Conservation (phyloP, 2,797 vertebrate species). For the Neopelma chrysocephalum region DNA sequence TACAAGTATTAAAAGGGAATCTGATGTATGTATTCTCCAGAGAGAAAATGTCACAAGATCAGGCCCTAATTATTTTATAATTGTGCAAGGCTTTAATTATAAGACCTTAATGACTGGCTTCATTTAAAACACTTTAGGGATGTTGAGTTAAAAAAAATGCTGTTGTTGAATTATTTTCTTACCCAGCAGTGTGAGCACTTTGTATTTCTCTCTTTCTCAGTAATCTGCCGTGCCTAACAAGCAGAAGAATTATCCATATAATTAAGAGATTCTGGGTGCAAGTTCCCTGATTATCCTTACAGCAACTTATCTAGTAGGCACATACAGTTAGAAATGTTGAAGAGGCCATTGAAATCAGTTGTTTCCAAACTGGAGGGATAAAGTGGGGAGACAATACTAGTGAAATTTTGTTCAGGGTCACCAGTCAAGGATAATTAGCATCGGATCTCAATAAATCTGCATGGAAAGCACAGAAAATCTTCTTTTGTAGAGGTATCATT, state of each 20-base stretch:
- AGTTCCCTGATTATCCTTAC: background rate
- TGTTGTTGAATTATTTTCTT: conserved; percentile 8
- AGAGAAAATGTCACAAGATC: background rate
- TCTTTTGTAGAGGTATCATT: background rate
- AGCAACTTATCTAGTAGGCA: background rate
- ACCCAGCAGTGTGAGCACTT: background rate
- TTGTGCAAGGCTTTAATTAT: conserved; percentile 23
- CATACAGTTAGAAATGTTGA: background rate
- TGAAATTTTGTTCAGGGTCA: background rate
- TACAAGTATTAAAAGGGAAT: background rate
- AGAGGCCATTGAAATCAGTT: background rate
- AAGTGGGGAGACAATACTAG: background rate
- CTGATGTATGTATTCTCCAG: background rate
- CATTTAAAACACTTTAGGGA: conserved; percentile 18
- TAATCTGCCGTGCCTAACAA: background rate
- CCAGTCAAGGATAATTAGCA: background rate
- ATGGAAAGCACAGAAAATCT: background rate
- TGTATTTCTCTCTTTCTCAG: background rate
- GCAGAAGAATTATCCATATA: background rate
- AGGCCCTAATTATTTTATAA: conserved; percentile 37
- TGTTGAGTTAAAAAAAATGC: background rate
- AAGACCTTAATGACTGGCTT: conserved; percentile 7
- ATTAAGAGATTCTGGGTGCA: background rate
- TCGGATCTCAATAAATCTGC: background rate
- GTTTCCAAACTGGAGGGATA: background rate